A percentile compares a stretch with the other conserved stretches of the same genome.
These are phyloP conservation scores for Melitaea cinxia DNA, from an alignment of 1,140 invertebrate species.

Conservation along the genomic window DNA sequence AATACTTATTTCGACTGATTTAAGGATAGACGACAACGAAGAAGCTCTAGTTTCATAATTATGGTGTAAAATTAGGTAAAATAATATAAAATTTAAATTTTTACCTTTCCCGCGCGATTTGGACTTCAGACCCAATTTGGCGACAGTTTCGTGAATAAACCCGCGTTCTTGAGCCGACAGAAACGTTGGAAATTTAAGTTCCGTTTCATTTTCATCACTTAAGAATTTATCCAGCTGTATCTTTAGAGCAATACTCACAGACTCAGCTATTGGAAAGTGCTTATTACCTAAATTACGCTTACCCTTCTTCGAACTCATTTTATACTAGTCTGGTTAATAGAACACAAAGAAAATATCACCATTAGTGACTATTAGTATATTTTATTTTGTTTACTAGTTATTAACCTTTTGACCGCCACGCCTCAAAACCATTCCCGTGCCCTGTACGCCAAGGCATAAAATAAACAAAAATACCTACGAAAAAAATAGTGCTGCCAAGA, in stretches of 20 bases:
- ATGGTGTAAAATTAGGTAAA: not conserved
- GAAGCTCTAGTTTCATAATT: not conserved
- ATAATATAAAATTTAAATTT: not conserved
- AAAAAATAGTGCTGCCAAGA: no score
- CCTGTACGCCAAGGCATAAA: no score
- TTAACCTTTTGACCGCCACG: no score
- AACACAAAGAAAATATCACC: slow-evolving; percentile 5
- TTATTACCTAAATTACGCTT: slow-evolving; percentile 64
- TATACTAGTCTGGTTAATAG: slow-evolving; percentile 26
- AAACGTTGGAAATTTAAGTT: slow-evolving; percentile 87
- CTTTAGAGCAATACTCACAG: slow-evolving; percentile 75
- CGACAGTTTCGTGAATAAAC: slow-evolving; percentile 88
- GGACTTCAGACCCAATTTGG: slow-evolving; percentile 86
- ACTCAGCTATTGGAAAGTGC: slow-evolving; percentile 73
- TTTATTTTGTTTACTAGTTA: slow-evolving; percentile 29
- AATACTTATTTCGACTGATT: no score
- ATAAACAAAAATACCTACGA: no score
- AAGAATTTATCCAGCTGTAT: slow-evolving; percentile 85
- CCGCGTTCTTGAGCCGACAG: slow-evolving; percentile 88
- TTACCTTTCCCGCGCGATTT: slow-evolving; percentile 83
- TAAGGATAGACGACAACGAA: no score
- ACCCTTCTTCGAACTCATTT: slow-evolving; percentile 73
- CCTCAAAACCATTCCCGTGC: no score
- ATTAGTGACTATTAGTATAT: slow-evolving; percentile 10
- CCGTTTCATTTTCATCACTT: slow-evolving; percentile 82